phyloP scores from a whole-genome alignment of 2,888 invertebrate genomes.

The Melanostoma mellinum region DNA sequence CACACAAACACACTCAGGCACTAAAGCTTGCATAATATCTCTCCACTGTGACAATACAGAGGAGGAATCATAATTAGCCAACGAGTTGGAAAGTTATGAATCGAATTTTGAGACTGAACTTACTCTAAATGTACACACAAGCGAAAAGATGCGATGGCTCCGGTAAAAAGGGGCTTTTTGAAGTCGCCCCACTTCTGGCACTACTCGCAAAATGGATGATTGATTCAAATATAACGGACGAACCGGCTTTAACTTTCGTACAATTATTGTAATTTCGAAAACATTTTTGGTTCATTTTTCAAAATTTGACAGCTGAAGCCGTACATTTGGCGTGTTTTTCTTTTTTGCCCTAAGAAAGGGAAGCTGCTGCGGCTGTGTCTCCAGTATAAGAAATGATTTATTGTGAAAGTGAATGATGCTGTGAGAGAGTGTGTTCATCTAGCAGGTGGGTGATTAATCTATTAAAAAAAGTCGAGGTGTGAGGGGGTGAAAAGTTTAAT shows the following conservation, averaged over 20 bases:
- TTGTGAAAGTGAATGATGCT: conserved; percentile 12
- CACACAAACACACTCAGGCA: neutral
- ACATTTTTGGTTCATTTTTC: conserved; percentile 74
- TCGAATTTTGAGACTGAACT: conserved; percentile 61
- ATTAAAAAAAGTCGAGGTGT: conserved; percentile 25
- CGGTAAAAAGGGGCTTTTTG: neutral
- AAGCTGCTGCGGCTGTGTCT: conserved; percentile 20
- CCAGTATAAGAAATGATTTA: conserved; percentile 45
- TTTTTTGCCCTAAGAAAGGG: conserved; percentile 2
- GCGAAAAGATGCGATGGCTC: too few species aligned
- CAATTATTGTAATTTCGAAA: conserved; percentile 72
- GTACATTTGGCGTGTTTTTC: conserved; percentile 31
- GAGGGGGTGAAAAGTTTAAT: conserved; percentile 50
- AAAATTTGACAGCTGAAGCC: conserved; percentile 74
- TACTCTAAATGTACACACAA: neutral
- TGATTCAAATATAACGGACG: conserved; percentile 69
- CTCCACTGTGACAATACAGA: conserved; percentile 14
- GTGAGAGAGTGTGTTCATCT: conserved; percentile 35
- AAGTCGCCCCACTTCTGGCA: neutral
- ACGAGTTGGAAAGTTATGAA: conserved; percentile 73
- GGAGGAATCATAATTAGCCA: conserved; percentile 64
- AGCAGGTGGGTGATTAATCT: conserved; percentile 72
- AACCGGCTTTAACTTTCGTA: conserved; percentile 66
- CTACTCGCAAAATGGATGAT: conserved; percentile 38
- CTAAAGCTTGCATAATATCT: neutral